Percentiles rank a stretch among this genome's conserved stretches.
Evolutionary conservation across 2,113 vertebrate species (phyloP).

Genomic region (Varanus komodoensis): DNA sequence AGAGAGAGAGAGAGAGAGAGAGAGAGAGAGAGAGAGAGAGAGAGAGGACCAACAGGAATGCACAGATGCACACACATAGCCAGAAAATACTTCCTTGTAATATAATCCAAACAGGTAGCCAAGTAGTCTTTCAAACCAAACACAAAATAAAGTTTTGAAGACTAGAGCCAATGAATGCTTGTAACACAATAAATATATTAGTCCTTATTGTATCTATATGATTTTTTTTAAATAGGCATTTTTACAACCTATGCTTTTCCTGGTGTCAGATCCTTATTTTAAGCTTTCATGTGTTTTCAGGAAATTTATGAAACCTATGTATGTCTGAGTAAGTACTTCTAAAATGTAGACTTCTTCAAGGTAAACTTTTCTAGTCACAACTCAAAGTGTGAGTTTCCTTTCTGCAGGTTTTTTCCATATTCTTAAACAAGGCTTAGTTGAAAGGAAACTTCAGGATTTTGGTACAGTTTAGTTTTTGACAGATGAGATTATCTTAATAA

Average conservation of each 20-base stretch:
- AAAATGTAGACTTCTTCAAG: background rate
- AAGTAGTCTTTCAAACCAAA: background rate
- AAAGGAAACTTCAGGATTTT: background rate
- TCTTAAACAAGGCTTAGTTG: background rate
- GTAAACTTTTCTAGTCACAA: background rate
- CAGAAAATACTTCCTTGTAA: background rate
- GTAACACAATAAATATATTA: background rate
- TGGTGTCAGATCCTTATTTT: background rate
- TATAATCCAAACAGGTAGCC: background rate
- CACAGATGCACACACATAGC: too few species aligned
- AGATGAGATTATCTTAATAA: background rate
- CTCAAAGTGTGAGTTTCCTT: background rate
- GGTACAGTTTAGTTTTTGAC: background rate
- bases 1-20: too few species aligned
- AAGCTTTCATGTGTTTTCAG: background rate
- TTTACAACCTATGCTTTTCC: background rate
- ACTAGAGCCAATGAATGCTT: background rate
- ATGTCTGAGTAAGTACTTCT: background rate
- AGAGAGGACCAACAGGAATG: too few species aligned
- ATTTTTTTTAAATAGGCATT: background rate
- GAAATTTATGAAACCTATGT: background rate
- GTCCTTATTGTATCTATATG: background rate
- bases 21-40: too few species aligned
- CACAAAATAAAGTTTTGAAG: background rate
- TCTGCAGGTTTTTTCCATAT: background rate